Base-by-base conservation (phyloP, 35 echinoderm and acorn worm species). In the Stichopus chloronotus region DNA sequence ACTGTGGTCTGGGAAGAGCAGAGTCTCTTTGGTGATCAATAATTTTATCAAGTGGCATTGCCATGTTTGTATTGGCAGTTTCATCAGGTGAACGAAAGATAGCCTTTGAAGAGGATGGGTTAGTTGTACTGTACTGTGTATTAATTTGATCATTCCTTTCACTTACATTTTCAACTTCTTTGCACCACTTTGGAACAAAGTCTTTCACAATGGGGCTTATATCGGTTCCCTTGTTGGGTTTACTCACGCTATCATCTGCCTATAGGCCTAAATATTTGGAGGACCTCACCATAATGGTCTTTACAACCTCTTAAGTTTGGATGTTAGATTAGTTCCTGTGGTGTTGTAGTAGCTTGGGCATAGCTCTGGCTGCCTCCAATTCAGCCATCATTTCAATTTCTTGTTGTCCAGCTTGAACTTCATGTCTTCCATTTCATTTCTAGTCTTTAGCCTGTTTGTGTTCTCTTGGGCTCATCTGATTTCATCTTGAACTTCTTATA, bases 11-110 rank as follows among this genome's bases (percentile, higher is more conserved):
- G 19, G 8, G 82, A 14, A 25, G 20, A 78, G 76, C 21, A 78
- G 76, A 54, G 17, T 85, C 82, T 58, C 82, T 85, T 58, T 85
- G 82, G 52, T 57, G 82, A n/a, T 85, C 82, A 6, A 85, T 30
- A 85, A 85, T 14, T 85, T 85, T 85, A 55, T 21, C 57, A 5
- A 85, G 82, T 12, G 2, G 43, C 7, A 17, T 85, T 55, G 82
- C 82, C 82, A 55, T 85, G 57, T 58, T 25, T 19, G 6, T n/a
- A 85, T 58, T 57, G 53, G 8, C 20, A n/a, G 21, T 78, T 23
- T 85, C 9, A 85, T 21, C 57, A 14, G 82, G 82, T 57, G 52
- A n/a, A 13, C 7, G 43, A n/a, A 58, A 17, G 30, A 85, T 21
- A 85, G 52, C 43, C 57, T n/a, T 25, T 25, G n/a, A 12, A 7